Evolutionary conservation across 2,113 vertebrate genomes (phyloP), one percentile per base, ranked within the genome.

Genomic region (Anolis sagrei): DNA sequence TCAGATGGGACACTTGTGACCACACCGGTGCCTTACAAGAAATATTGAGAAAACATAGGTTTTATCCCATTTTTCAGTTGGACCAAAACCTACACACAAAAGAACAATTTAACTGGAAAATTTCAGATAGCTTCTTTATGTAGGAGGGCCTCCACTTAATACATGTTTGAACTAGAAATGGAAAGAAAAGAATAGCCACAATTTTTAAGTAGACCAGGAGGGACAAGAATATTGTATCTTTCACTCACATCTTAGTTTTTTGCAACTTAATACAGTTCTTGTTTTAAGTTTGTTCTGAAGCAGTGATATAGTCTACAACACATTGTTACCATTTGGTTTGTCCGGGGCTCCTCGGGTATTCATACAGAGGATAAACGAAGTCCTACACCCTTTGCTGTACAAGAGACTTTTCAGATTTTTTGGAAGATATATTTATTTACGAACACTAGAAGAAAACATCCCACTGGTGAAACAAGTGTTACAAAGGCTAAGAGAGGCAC

Each of bases 1-100:
- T 99, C 99, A 4, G 98, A 99, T 3, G 99, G 99, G 82, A 99
- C 99, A n/a, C 99, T 98, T 70, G 98, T 98, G 70, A 99, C 98
- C 7, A 99, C 95, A 11, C 99, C 99, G 19, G 98, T 99, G 74
- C 99, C 99, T 99, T 90, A 78, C 11, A 86, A 91, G 86, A 87
- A 36, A 39, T 76, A 82, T 39, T 9, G 0, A 87, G 62, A 54
- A 75, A 77, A 27, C 64, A 75, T 3, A 23, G n/a, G 73, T 81
- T 58, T 51, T 7, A 90, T 74, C 10, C 29, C 84, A 75, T 13
- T 64, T 0, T 0, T 0, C 0, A 25, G 83, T 5, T 34, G 36
- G 44, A 6, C 14, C 2, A 51, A 49, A 62, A 39, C 48, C 44
- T 29, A 29, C 9, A 78, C 5, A 61, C 16, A 74, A 74, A 82